phyloP scores from a whole-genome alignment of 2,113 vertebrate genomes.

The Hemiscyllium ocellatum region DNA sequence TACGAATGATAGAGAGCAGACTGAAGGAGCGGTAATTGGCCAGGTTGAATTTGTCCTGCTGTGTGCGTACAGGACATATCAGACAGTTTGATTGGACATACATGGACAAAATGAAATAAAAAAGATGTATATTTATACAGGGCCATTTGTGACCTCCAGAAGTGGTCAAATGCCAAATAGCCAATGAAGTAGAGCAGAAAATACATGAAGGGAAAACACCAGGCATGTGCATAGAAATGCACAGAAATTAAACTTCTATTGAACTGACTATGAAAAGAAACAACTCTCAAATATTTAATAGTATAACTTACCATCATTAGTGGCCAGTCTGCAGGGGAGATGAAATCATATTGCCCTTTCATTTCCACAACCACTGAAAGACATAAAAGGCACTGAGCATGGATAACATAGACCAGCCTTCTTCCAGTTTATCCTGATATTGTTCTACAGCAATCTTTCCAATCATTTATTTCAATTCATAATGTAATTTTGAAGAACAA shows the following conservation, averaged over 20 bases:
- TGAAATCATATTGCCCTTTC: conserved; percentile 82
- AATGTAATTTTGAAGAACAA: background rate
- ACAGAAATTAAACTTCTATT: background rate
- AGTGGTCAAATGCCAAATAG: too few relatives aligned
- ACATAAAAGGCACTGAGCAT: conserved; percentile 43
- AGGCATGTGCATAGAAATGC: background rate
- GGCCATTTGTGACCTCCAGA: too few relatives aligned
- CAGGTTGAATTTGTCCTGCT: too few relatives aligned
- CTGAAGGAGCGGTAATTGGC: too few relatives aligned
- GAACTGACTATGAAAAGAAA: background rate
- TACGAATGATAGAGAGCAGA: too few relatives aligned
- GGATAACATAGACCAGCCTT: background rate
- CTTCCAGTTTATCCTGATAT: background rate
- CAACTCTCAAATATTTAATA: conserved; percentile 32
- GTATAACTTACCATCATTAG: conserved; percentile 78
- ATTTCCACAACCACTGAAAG: conserved; percentile 82
- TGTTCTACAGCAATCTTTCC: background rate
- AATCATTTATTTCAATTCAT: background rate
- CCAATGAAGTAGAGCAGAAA: too few relatives aligned
- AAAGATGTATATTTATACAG: too few relatives aligned
- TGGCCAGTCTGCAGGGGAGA: conserved; percentile 86
- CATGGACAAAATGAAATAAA: too few relatives aligned
- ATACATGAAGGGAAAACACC: background rate
- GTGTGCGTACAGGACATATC: too few relatives aligned
- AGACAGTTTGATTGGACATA: too few relatives aligned